Evolutionary conservation across 1,140 invertebrate species (phyloP).

Genomic region (Physella acuta): DNA sequence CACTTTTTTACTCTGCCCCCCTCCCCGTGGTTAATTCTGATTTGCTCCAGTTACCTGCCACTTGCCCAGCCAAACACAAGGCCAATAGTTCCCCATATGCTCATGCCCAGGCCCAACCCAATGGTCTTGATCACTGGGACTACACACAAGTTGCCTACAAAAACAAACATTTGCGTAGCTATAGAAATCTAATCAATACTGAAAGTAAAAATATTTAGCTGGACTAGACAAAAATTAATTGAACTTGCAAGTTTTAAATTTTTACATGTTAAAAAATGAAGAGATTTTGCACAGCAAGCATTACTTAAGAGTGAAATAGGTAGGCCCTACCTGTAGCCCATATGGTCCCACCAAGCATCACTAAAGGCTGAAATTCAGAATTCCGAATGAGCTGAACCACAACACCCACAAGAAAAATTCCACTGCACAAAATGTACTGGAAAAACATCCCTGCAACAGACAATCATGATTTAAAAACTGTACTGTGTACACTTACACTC

Average conservation of each 20-base stretch:
- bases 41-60: constrained; percentile 58
- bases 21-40: no score
- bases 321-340: constrained; percentile 54
- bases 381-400: constrained; percentile 47
- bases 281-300: background rate
- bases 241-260: background rate
- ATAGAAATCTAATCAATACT: no score
- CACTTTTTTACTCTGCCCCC: no score
- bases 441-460: constrained; percentile 61
- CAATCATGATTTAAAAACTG: no score
- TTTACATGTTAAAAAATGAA: background rate
- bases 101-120: constrained; percentile 59
- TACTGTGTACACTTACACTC: no score
- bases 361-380: constrained; percentile 52
- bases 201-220: no score
- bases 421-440: constrained; percentile 56
- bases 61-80: constrained; percentile 61
- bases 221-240: no score
- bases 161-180: no score
- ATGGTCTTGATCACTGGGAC: constrained; percentile 61
- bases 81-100: constrained; percentile 59
- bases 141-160: constrained; percentile 58
- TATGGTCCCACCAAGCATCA: constrained; percentile 56
- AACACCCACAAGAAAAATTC: constrained; percentile 50
- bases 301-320: no score